Evolutionary conservation across 1,140 invertebrate species (phyloP), one percentile per base, ranked within the genome.

Genomic region (Neuroterus valhalla): DNA sequence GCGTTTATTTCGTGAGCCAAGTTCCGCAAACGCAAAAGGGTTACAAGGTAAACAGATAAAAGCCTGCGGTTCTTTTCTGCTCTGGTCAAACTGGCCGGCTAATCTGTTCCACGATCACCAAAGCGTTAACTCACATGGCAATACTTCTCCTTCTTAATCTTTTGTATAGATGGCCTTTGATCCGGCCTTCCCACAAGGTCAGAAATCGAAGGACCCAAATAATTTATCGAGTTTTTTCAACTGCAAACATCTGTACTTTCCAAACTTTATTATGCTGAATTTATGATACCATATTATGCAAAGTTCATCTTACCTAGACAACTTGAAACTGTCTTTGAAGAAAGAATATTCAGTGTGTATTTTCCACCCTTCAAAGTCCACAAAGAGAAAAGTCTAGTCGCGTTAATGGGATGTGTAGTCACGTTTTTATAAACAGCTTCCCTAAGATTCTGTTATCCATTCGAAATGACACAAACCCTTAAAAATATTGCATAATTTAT

Each of bases 351-450:
- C 55, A 38, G 31, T 38, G 31, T 38, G 31, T 38, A 38, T 38
- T 38, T 38, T 38, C 5, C 31, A 26, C 55, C 23, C 55, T 12
- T 62, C 23, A 26, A 62, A 62, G 23, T 62, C 23, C 26, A 62
- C 52, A 62, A 26, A 62, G 52, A 62, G 52, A 62, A 62, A 62
- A 62, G 55, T 62, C 26, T 62, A 31, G 55, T 31, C 55, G 55
- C 12, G 14, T 62, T 62, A 62, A 62, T 62, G 55, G 55, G 31
- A 62, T 62, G 55, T 62, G 31, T 31, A 62, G 55, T 62, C 55
- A 62, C 55, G 55, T 62, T 62, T 62, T 62, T 26, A n/a, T 62
- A 14, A 62, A 62, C 23, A 55, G 15, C 12, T 12, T 23, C 17
- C 46, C 19, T 26, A 62, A 26, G 21, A 26, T 62, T 62, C 15